These are phyloP conservation scores for Eulemur rubriventer DNA, from an alignment of 2,797 vertebrate genomes.

Conservation along the genomic window DNA sequence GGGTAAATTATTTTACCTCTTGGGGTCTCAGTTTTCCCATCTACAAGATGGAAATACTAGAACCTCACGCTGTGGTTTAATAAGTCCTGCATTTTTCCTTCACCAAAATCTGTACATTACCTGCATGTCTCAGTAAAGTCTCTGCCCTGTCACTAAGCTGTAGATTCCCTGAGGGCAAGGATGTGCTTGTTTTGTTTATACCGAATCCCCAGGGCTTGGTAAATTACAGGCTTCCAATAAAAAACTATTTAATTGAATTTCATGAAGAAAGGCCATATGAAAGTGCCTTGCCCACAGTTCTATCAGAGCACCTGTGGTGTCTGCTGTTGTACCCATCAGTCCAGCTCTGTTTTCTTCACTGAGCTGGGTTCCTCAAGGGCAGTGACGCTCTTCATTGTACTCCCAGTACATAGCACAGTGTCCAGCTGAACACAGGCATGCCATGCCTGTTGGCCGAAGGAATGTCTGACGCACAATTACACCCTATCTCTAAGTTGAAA, in stretches of 20 bases:
- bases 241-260: background rate
- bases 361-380: background rate
- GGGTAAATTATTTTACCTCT: background rate
- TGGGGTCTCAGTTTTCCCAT: background rate
- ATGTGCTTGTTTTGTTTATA: background rate
- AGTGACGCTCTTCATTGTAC: background rate
- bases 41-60: background rate
- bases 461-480: background rate
- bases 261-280: background rate
- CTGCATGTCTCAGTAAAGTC: background rate
- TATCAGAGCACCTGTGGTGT: background rate
- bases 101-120: background rate
- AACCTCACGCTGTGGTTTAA: background rate
- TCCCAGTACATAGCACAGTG: background rate
- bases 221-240: background rate
- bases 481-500: background rate
- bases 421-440: background rate
- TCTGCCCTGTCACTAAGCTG: background rate
- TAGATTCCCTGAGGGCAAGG: background rate
- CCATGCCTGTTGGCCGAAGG: background rate
- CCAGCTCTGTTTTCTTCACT: background rate
- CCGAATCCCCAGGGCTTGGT: background rate
- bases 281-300: background rate
- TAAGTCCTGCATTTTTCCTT: background rate
- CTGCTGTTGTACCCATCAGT: background rate